Conservation (phyloP, 2,113 vertebrate genomes). For the Ageneiosus marmoratus region DNA sequence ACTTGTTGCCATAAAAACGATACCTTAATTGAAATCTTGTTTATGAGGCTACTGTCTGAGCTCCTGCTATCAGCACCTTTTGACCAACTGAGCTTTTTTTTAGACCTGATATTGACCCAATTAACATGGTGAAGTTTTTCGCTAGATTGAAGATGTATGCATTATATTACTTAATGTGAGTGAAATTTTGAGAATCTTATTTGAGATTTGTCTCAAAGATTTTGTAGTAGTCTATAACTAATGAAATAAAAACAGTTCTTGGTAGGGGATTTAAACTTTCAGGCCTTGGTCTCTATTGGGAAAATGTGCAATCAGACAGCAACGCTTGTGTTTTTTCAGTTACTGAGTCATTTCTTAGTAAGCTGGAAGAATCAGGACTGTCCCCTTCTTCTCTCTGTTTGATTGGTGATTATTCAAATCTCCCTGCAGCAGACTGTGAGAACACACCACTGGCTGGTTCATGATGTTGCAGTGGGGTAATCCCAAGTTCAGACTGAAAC, state of each 20-base stretch:
- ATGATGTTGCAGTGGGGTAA: slow-evolving; percentile 21
- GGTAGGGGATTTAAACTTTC: neutral
- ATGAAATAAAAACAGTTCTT: neutral
- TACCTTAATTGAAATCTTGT: too few species aligned
- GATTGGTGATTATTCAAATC: slow-evolving; percentile 50
- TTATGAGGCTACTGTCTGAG: too few species aligned
- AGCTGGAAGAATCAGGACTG: slow-evolving; percentile 31
- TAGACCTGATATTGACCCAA: neutral
- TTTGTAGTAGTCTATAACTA: neutral
- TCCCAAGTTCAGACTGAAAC: slow-evolving; percentile 34
- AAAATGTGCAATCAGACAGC: slow-evolving; percentile 21
- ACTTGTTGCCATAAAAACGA: too few species aligned
- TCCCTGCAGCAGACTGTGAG: neutral
- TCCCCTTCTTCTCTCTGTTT: slow-evolving; percentile 47
- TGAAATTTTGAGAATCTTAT: neutral
- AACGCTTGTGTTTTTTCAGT: slow-evolving; percentile 16
- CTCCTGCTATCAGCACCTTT: too few species aligned
- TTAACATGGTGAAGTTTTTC: neutral
- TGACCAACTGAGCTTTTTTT: too few species aligned
- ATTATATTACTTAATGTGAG: neutral
- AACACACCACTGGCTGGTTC: neutral
- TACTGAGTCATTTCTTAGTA: slow-evolving; percentile 39
- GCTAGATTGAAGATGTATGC: neutral
- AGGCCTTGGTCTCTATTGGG: neutral
- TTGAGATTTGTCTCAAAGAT: neutral